These are phyloP conservation scores for Hybos culiciformis DNA, from an alignment of 2,888 invertebrate species.

Conservation along the genomic window DNA sequence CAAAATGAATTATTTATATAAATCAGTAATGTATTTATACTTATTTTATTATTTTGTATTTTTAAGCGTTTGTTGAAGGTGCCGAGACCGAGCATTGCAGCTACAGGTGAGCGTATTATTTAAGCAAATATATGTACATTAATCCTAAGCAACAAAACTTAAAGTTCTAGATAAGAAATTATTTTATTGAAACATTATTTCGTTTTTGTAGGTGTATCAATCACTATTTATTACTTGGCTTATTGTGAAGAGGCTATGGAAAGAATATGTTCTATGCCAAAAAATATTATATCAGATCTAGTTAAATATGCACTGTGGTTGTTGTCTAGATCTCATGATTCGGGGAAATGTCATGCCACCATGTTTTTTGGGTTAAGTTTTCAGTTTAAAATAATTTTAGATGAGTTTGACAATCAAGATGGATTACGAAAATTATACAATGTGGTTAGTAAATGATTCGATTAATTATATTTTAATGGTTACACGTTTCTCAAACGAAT, in stretches of 20 bases:
- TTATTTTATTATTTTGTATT: constrained; percentile 4
- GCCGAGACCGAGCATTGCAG: constrained; percentile 85
- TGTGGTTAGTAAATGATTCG: constrained; percentile 38
- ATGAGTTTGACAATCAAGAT: constrained; percentile 85
- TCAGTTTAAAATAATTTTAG: constrained; percentile 82
- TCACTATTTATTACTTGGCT: constrained; percentile 90
- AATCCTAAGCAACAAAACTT: too few species aligned
- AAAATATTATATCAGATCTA: constrained; percentile 58
- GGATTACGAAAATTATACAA: constrained; percentile 88
- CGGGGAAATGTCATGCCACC: constrained; percentile 93
- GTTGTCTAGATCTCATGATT: constrained; percentile 91
- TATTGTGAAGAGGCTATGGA: constrained; percentile 98
- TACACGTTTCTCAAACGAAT: background rate
- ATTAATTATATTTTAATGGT: background rate
- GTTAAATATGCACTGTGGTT: constrained; percentile 90
- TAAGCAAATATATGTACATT: too few species aligned
- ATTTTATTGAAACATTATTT: too few species aligned
- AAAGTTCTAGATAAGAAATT: too few species aligned
- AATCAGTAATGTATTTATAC: background rate
- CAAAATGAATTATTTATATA: background rate
- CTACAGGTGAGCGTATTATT: too few species aligned
- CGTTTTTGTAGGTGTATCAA: too few species aligned
- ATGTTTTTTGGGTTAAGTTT: constrained; percentile 96
- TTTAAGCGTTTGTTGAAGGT: constrained; percentile 69
- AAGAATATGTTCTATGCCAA: constrained; percentile 74